Percentiles rank a stretch among this genome's conserved stretches.
phyloP scores from a whole-genome alignment of 2,797 vertebrate genomes.

The Bovichtus diacanthus region DNA sequence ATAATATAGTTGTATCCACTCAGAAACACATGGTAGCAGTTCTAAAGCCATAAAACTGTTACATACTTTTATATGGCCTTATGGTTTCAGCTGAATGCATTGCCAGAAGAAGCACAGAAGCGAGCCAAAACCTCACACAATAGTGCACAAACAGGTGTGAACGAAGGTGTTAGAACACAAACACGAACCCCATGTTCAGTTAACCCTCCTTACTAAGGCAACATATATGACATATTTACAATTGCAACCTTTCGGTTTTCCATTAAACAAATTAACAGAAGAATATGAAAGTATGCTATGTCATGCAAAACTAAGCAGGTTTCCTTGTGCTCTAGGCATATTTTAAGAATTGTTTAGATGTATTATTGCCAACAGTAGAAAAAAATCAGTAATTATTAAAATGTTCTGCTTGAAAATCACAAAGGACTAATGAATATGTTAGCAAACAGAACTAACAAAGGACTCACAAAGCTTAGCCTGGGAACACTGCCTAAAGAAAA shows the following conservation, averaged over 20 bases:
- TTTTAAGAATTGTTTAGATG: conserved; percentile 8
- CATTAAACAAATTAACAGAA: not conserved
- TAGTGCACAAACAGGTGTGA: not conserved
- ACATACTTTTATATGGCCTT: not conserved
- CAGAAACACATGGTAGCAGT: not conserved
- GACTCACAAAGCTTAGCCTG: conserved; percentile 29
- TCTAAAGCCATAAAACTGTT: not conserved
- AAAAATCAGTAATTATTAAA: conserved; percentile 32
- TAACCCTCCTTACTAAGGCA: not conserved
- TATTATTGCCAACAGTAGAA: conserved; percentile 14
- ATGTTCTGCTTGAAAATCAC: conserved; percentile 39
- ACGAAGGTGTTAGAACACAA: not conserved
- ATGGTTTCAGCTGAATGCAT: not conserved
- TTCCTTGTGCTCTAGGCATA: not conserved
- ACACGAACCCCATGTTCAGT: not conserved
- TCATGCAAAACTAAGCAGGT: not conserved
- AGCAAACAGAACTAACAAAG: conserved; percentile 47
- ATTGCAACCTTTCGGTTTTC: not conserved
- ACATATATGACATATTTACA: not conserved
- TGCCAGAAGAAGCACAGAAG: not conserved
- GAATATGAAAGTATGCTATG: not conserved
- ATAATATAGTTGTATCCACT: not conserved
- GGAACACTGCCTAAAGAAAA: conserved; percentile 54
- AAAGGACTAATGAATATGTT: conserved; percentile 47
- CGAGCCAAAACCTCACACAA: not conserved